Percentiles rank a stretch among this genome's conserved stretches.
Conservation (phyloP, 2,113 vertebrate species). For the rat (Rattus norvegicus) region GRCr8 NC_086026.1:70019001-70019500, state of each 20-base stretch:
- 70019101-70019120: constrained; percentile 59
- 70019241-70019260: not conserved
- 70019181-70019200: constrained; percentile 71
- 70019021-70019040: constrained; percentile 15
- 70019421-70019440: constrained; percentile 53
- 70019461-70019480: constrained; percentile 82
- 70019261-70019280: constrained; percentile 42
- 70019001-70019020: constrained; percentile 8
- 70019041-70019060: constrained; percentile 59
- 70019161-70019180: constrained; percentile 65
- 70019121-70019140: constrained; percentile 48
- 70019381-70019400: constrained; percentile 23
- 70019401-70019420: constrained; percentile 42
- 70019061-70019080: constrained; percentile 59
- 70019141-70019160: constrained; percentile 43
- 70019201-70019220: constrained; percentile 67
- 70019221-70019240: constrained; percentile 42
- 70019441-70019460: constrained; percentile 64
- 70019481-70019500: constrained; percentile 98
- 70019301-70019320: not conserved
- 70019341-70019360: constrained; percentile 63
- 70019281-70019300: constrained; percentile 33
- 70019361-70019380: constrained; percentile 55
- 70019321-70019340: constrained; percentile 57
- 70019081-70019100: constrained; percentile 66